Base-by-base conservation (phyloP, 2,888 invertebrate species). In the Cerastis leucographa region DNA sequence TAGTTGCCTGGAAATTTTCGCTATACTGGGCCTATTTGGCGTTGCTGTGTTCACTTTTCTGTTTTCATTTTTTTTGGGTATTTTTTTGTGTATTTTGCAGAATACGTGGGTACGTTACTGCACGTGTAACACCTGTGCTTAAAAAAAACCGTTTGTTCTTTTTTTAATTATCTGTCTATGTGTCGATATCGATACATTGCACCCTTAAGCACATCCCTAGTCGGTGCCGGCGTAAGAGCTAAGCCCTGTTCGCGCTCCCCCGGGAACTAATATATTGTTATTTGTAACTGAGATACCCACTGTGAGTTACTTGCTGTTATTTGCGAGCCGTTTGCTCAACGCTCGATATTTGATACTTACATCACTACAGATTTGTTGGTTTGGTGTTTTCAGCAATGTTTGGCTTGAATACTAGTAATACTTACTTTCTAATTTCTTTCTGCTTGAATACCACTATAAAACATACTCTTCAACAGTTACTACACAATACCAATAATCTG, bases 181-280 rank as follows among this genome's bases (percentile, higher is more conserved):
- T 64, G 71, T 85, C 84, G 78, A 81, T 75, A 86, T 87, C 87
- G 80, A 85, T 71, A 71, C 6, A 42, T 54, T 14, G 0, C 40
- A 59, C 0, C 17, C 1, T 12, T 2, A 22, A 7, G 14, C 65
- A 25, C 93, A 84, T 78, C 93, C 80, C 92, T 93, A 90, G 22
- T 14, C 59, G 70, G 79, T 81, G 69, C 87, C 83, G 81, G 86
- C 90, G 91, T 94, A 95, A 95, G 93, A 95, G 95, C 95, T 93
- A 94, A 95, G 93, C 93, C 92, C 92, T 95, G 95, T 95, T 93
- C 90, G 74, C 86, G 82, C 89, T 93, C 95, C 94, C 95, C 75
- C 72, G 94, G 93, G 95, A 92, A 87, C 92, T 93, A 92, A 94
- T 95, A 94, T 94, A 95, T 95, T 94, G 95, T 95, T 95, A 93